Percentiles rank a stretch among this genome's conserved stretches.
These are phyloP conservation scores for Erythrocercus mccallii DNA, from an alignment of 2,113 vertebrate species.

Conservation along the genomic window DNA sequence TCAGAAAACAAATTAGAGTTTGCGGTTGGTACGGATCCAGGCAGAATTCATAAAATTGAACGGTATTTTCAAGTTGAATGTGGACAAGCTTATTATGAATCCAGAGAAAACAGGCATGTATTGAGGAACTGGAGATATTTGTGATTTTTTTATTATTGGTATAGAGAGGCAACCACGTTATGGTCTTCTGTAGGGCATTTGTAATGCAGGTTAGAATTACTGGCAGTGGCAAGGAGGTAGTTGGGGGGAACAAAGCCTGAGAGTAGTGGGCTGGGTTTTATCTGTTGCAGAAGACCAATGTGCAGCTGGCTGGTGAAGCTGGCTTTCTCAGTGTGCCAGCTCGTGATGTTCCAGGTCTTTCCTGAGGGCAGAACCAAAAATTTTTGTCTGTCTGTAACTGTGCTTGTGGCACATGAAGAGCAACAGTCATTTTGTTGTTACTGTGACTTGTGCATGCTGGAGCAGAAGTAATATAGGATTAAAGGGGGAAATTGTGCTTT, in stretches of 20 bases:
- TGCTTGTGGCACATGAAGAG: neutral
- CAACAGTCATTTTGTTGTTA: neutral
- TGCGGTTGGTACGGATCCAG: neutral
- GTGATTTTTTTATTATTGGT: neutral
- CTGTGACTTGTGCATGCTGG: rapidly evolving
- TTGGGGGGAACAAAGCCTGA: rapidly evolving
- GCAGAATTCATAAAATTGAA: slow-evolving; percentile 13
- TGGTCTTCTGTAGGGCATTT: neutral
- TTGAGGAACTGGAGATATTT: neutral
- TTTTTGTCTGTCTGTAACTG: neutral
- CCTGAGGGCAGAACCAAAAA: neutral
- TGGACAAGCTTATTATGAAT: neutral
- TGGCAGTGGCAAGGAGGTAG: neutral
- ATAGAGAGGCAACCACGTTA: neutral
- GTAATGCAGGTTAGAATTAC: neutral
- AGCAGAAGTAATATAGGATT: neutral
- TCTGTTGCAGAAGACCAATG: neutral
- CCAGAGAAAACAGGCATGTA: neutral
- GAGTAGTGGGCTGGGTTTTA: neutral
- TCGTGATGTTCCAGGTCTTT: neutral
- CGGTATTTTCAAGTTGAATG: neutral
- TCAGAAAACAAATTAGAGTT: slow-evolving; percentile 45
- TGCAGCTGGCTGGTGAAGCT: too few species aligned
- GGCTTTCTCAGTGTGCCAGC: neutral
- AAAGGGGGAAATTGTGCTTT: neutral